Conservation (phyloP, 2,888 invertebrate species). For the Scotopteryx bipunctaria region DNA sequence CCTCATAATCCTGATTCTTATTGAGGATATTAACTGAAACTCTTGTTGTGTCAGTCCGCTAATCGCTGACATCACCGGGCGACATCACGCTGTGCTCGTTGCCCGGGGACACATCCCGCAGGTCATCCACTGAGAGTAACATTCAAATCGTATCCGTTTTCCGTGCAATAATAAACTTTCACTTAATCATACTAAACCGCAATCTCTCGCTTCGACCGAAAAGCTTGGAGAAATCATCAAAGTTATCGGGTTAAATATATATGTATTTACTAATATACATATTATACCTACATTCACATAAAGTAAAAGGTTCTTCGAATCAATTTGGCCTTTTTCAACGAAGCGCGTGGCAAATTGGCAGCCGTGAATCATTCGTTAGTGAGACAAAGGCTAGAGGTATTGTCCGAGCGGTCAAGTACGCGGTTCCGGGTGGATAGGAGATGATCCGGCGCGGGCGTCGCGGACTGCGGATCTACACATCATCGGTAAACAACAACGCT, state of each 20-base stretch:
- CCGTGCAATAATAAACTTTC: slow-evolving; percentile 31
- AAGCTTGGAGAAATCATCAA: slow-evolving; percentile 8
- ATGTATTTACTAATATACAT: too few relatives aligned
- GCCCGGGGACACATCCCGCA: slow-evolving; percentile 9
- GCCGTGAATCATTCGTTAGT: slow-evolving; percentile 16
- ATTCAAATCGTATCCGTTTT: slow-evolving; percentile 25
- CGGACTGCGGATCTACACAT: slow-evolving; percentile 17
- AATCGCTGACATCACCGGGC: background rate
- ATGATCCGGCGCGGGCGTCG: slow-evolving; percentile 18
- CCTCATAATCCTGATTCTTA: slow-evolving; percentile 19
- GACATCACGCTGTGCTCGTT: background rate
- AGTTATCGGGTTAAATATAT: slow-evolving; percentile 17
- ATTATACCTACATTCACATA: background rate
- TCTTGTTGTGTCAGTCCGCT: background rate
- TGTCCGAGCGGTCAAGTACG: slow-evolving; percentile 26
- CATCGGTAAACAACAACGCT: background rate
- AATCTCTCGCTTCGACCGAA: slow-evolving; percentile 25
- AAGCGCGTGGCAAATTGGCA: slow-evolving; percentile 16
- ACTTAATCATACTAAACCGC: slow-evolving; percentile 32
- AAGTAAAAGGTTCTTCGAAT: slow-evolving; percentile 9
- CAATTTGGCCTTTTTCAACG: slow-evolving; percentile 13
- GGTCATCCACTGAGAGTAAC: slow-evolving; percentile 17
- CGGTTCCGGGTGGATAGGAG: slow-evolving; percentile 19
- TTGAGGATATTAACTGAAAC: slow-evolving; percentile 5
- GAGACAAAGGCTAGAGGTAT: slow-evolving; percentile 13